Evolutionary conservation across 2,113 vertebrate genomes (phyloP), one percentile per base, ranked within the genome.

Genomic region (Scomber colias): DNA sequence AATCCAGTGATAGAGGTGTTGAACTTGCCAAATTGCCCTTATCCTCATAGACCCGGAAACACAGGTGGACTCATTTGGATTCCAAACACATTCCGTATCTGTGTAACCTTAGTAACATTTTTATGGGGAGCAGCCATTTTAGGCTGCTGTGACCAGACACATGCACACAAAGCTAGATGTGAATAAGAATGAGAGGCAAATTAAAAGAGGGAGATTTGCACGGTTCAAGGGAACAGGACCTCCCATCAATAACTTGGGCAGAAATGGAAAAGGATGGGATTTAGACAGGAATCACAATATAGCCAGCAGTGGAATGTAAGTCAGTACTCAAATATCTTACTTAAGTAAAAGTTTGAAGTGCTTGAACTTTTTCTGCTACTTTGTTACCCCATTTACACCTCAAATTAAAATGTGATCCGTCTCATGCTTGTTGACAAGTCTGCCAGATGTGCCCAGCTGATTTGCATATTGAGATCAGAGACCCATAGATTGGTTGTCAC

Each of bases 161-260:
- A 49, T 57, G 62, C 56, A 78, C 50, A 9, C 31, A 65, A 14
- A 5, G 53, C 57, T 16, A 40, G 60, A 65, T 44, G 21, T 72
- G 79, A 83, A 83, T 87, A 71, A 66, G 17, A 82, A 83, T 27
- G 24, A 81, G 80, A 49, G 4, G 35, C 35, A 73, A 50, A 81
- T 75, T 65, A 64, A 40, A 24, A 7, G 21, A 17, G 44, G 21
- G 45, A 46, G 70, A 60, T 57, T 35, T 40, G 21, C 54, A 75
- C 6, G 72, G 49, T 56, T 81, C 21, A 53, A n/a, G 14, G 2
- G 44, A 56, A 56, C 1, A 14, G 50, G 24, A 30, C 48, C 62
- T 64, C 56, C 12, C 4, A 16, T 14, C 3, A 13, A 15, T 30
- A 48, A 57, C 10, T 31, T 75, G 3, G 0, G 3, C n/a, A 55